These are phyloP conservation scores for Cantharis nigra DNA, from an alignment of 2,888 invertebrate genomes.

Conservation along the genomic window DNA sequence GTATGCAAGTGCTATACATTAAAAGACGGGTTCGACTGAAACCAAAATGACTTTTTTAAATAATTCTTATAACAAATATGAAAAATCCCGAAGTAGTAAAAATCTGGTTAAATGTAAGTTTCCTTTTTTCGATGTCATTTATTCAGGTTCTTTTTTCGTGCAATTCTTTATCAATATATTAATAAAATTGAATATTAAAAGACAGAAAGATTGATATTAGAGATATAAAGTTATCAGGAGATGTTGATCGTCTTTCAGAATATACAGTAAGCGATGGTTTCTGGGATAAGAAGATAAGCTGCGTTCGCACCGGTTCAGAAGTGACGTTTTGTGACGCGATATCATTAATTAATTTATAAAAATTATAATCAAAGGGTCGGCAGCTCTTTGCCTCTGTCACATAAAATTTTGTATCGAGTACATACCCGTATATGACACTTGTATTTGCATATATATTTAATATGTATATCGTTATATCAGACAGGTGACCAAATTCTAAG, in stretches of 20 bases:
- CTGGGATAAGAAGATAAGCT: conserved; percentile 30
- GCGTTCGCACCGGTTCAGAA: conserved; percentile 29
- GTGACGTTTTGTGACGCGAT: conserved; percentile 29
- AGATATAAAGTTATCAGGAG: conserved; percentile 32
- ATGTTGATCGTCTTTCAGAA: conserved; percentile 31
- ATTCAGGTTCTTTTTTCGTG: not conserved
- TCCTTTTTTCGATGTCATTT: not conserved
- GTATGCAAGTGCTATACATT: not conserved
- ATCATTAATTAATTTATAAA: conserved; percentile 36
- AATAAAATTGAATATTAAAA: conserved; percentile 24
- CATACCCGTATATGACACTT: conserved; percentile 13
- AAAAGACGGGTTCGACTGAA: too few relatives aligned
- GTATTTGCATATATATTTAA: conserved; percentile 19
- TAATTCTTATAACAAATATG: too few relatives aligned
- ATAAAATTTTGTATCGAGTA: conserved; percentile 22
- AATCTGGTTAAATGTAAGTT: too few relatives aligned
- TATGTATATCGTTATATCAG: not conserved
- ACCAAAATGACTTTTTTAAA: too few relatives aligned
- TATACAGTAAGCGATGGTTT: conserved; percentile 28
- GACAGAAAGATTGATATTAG: conserved; percentile 27
- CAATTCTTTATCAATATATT: conserved; percentile 4
- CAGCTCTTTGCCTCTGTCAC: conserved; percentile 29
- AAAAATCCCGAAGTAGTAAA: too few relatives aligned
- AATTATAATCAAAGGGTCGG: conserved; percentile 33
- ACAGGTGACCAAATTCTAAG: not conserved